Evolutionary conservation across 2,797 vertebrate genomes (phyloP).

Genomic region (Hipposideros larvatus): DNA sequence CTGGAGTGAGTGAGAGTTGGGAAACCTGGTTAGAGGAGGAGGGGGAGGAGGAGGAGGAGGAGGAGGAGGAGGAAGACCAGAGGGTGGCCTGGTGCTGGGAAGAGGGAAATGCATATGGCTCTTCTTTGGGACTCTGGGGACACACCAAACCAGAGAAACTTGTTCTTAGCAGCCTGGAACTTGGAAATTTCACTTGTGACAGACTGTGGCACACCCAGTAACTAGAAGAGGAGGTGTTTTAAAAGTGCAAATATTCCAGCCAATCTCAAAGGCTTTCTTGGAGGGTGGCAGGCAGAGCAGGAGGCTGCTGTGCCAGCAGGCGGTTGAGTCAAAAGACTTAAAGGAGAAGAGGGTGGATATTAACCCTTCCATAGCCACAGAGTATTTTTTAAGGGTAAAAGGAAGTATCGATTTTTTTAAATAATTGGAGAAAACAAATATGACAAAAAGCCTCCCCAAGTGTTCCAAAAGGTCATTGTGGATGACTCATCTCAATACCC

Average conservation of each 20-base stretch:
- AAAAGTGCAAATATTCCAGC: not conserved
- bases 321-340: not conserved
- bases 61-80: not conserved
- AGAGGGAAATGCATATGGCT: conserved; percentile 45
- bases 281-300: not conserved
- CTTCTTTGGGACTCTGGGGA: conserved; percentile 48
- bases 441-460: not conserved
- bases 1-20: not conserved
- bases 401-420: not conserved
- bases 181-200: conserved; percentile 62
- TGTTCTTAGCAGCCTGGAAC: conserved; percentile 69
- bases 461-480: not conserved
- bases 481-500: not conserved
- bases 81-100: not conserved
- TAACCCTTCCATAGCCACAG: not conserved
- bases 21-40: not conserved
- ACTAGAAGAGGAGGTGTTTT: not conserved
- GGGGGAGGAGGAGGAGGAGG: not conserved
- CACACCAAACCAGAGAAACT: conserved; percentile 82
- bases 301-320: not conserved
- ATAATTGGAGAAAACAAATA: not conserved
- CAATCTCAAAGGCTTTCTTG: not conserved
- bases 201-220: conserved; percentile 70
- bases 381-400: not conserved
- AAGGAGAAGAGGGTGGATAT: not conserved